Conservation (phyloP, 2,888 invertebrate genomes). For the Cryptosula pallasiana region DNA sequence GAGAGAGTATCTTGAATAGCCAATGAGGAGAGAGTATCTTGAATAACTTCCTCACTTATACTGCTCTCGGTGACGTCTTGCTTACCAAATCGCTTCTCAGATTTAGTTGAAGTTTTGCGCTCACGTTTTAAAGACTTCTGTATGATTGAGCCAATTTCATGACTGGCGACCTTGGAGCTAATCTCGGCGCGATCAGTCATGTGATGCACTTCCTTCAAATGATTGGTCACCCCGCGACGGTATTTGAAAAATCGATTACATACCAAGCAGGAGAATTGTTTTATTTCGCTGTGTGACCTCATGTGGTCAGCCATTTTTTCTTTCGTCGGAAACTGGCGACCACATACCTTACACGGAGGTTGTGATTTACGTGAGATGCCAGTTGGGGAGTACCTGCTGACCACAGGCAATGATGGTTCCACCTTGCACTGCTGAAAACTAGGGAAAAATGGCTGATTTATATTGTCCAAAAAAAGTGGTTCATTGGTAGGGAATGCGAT, state of each 20-base stretch:
- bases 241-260: conserved; percentile 19
- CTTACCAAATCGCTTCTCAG: neutral
- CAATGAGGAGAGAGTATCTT: conserved; percentile 19
- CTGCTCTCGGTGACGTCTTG: neutral
- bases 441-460: conserved; percentile 8
- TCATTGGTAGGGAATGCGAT: neutral
- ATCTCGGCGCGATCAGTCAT: conserved; percentile 2
- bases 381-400: conserved; percentile 1
- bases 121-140: neutral
- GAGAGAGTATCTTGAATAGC: conserved; percentile 21
- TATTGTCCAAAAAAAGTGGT: neutral
- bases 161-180: neutral
- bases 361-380: neutral
- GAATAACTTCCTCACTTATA: conserved; percentile 18
- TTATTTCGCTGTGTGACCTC: conserved; percentile 19
- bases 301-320: conserved; percentile 24
- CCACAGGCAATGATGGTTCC: neutral
- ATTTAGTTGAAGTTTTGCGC: neutral
- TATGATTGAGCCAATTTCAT: neutral
- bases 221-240: conserved; percentile 19
- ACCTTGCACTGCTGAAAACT: neutral
- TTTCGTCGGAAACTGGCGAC: conserved; percentile 1
- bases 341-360: conserved; percentile 8
- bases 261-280: conserved; percentile 17
- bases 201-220: conserved; percentile 17